Evolutionary conservation across 2,113 vertebrate genomes (phyloP), one percentile per base, ranked within the genome.

Genomic region (Lepus americanus): DNA sequence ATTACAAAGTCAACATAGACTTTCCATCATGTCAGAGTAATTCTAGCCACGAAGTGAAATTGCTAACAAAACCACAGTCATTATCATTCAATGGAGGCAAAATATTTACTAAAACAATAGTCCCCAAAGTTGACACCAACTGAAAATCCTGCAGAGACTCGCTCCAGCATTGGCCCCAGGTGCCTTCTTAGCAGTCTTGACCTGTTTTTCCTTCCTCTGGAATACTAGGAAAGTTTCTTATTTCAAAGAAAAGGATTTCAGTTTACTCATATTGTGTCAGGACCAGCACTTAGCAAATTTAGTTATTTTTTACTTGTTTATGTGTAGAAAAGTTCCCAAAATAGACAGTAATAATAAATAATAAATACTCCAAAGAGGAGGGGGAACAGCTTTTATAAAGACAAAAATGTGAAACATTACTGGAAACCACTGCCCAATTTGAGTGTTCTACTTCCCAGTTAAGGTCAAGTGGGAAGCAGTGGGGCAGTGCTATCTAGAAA

Each of bases 31-130:
- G 95, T 82, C 17, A 44, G 11, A 92, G 16, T 69, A 92, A 83
- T 80, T 95, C 61, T 36, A 91, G 82, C 66, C 67, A 96, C 88
- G 53, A 94, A 96, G 94, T 85, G 49, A 96, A 94, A 81, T 36
- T 84, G 16, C 44, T 93, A 95, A 89, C 49, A 69, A 90, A 92
- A 8, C 51, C 81, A 84, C n/a, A 83, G 39, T 88, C 96, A 49
- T 87, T 74, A 93, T 89, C 9, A 72, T 79, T 36, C 20, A 84
- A 2, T 74, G 16, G 25, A 91, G 63, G 85, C 70, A 88, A 93
- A 86, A 33, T 53, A 53, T 74, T 93, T 92, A 90, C 70, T 73
- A 49, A 93, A 90, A 51, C 90, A 67, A 23, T 66, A 94, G 80
- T 91, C 5, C 31, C 31, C 72, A 25, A 36, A 78, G 55, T 89